phyloP scores from a whole-genome alignment of 1,140 invertebrate genomes.

The Venturia canescens region DNA sequence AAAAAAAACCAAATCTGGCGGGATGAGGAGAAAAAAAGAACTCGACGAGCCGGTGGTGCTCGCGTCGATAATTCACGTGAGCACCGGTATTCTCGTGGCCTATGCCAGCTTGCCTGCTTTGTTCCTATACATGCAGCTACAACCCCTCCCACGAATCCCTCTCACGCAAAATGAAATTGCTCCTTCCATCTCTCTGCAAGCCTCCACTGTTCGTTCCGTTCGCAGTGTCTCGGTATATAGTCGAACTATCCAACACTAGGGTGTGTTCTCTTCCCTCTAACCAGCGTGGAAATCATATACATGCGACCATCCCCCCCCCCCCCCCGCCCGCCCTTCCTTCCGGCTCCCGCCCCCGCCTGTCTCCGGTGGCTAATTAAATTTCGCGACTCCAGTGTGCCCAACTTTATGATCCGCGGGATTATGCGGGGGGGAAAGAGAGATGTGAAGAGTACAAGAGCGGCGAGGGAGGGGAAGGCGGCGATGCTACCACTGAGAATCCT shows the following conservation, averaged over 20 bases:
- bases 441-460: not conserved
- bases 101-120: conserved; percentile 24
- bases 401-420: conserved; percentile 61
- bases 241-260: conserved; percentile 7
- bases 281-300: conserved; percentile 51
- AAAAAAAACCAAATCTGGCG: not conserved
- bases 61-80: conserved; percentile 45
- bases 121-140: not conserved
- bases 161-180: conserved; percentile 61
- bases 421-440: not conserved
- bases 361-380: conserved; percentile 62
- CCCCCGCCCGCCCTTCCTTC: no score
- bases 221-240: not conserved
- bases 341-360: no score
- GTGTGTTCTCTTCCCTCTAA: not conserved
- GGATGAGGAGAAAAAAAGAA: not conserved
- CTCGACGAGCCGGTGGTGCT: conserved; percentile 33
- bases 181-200: conserved; percentile 30
- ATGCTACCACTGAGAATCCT: conserved; percentile 17
- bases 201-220: not conserved
- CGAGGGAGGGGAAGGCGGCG: not conserved
- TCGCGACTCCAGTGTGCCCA: conserved; percentile 57
- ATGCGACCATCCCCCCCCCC: conserved; percentile 26
- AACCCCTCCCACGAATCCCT: conserved; percentile 21
- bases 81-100: conserved; percentile 25